Percentiles rank a stretch among this genome's conserved stretches.
Evolutionary conservation across 1,140 invertebrate species (phyloP).

Genomic region (Drosophila dunni): DNA sequence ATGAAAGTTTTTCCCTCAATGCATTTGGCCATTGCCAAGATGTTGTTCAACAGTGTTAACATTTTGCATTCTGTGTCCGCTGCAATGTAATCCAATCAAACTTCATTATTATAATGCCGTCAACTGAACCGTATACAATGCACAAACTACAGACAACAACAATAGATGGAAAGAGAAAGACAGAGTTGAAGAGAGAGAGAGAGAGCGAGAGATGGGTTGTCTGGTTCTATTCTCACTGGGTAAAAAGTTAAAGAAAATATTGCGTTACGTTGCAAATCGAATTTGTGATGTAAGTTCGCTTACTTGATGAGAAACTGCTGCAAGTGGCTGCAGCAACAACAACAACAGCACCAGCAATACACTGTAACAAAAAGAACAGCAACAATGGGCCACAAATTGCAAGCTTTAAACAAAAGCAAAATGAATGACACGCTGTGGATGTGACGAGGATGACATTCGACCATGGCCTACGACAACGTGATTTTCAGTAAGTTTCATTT

Average conservation of each 20-base stretch:
- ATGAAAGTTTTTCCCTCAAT: conserved; percentile 75
- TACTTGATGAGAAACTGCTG: conserved; percentile 43
- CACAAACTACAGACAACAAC: conserved; percentile 24
- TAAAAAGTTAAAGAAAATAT: conserved; percentile 72
- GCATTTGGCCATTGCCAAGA: conserved; percentile 57
- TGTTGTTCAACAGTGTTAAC: conserved; percentile 73
- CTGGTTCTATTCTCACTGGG: conserved; percentile 1
- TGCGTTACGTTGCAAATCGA: conserved; percentile 75
- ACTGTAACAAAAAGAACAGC: conserved; percentile 32
- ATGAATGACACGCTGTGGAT: conserved; percentile 74
- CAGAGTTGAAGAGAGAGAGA: background rate
- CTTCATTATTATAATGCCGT: conserved; percentile 81
- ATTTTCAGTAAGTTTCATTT: conserved; percentile 74
- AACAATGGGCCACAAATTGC: conserved; percentile 31
- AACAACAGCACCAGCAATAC: background rate
- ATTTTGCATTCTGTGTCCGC: conserved; percentile 77
- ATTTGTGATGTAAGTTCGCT: conserved; percentile 66
- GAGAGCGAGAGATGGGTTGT: conserved; percentile 1
- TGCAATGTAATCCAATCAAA: conserved; percentile 82
- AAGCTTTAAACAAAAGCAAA: conserved; percentile 74
- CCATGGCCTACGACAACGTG: conserved; percentile 81
- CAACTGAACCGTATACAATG: conserved; percentile 75
- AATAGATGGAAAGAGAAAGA: background rate
- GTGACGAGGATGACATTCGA: conserved; percentile 64
- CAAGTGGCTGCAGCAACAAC: conserved; percentile 63